These are phyloP conservation scores for Cantharis flavilabris DNA, from an alignment of 2,888 invertebrate species.

Conservation along the genomic window DNA sequence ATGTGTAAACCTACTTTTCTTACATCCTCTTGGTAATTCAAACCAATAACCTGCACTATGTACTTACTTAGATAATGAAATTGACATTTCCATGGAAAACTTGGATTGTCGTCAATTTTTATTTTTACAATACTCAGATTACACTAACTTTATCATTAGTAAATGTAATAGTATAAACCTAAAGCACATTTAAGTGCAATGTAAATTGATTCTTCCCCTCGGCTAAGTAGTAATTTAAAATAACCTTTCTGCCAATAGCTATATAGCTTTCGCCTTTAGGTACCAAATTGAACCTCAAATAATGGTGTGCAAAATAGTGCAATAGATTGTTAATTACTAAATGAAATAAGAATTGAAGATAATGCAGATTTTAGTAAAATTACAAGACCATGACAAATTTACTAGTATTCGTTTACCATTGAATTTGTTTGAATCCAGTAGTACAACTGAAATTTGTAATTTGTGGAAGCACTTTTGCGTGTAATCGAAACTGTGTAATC, in stretches of 20 bases:
- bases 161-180: too few relatives aligned
- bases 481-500: neutral
- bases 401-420: neutral
- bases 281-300: too few relatives aligned
- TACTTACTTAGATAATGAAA: neutral
- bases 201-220: too few relatives aligned
- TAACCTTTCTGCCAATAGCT: too few relatives aligned
- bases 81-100: neutral
- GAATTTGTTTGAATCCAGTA: neutral
- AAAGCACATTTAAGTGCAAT: too few relatives aligned
- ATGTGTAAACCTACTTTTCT: neutral
- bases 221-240: too few relatives aligned
- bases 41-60: neutral
- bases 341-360: neutral
- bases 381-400: neutral
- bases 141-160: too few relatives aligned
- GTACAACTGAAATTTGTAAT: neutral
- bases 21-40: neutral
- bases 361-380: neutral
- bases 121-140: too few relatives aligned
- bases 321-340: too few relatives aligned
- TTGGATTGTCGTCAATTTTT: neutral
- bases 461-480: neutral
- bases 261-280: too few relatives aligned
- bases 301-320: too few relatives aligned